Evolutionary conservation across 1,140 invertebrate species (phyloP).

Genomic region (Carposina sasakii): DNA sequence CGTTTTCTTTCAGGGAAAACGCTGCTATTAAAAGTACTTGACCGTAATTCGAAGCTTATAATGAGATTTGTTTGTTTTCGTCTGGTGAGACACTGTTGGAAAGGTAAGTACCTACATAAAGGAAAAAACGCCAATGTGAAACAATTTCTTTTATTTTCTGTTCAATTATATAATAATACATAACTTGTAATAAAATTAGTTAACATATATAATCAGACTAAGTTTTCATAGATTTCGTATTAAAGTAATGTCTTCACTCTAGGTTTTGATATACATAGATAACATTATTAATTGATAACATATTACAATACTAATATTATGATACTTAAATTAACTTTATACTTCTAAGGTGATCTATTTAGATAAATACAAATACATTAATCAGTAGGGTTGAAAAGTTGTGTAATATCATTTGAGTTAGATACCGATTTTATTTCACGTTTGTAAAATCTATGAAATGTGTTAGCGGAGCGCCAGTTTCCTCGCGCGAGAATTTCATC

Average conservation of each 20-base stretch:
- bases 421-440: neutral
- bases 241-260: neutral
- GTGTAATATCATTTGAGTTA: neutral
- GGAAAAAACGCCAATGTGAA: conserved; percentile 2
- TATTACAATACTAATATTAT: no score
- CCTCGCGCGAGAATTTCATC: conserved; percentile 2
- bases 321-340: no score
- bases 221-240: neutral
- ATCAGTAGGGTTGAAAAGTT: neutral
- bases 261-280: no score
- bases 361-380: no score
- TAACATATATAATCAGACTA: neutral
- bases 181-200: neutral
- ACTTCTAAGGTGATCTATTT: no score
- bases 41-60: conserved; percentile 1
- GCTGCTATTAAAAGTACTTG: conserved; percentile 3
- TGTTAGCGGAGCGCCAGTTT: conserved; percentile 7
- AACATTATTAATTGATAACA: no score
- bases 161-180: neutral
- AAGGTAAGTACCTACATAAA: no score
- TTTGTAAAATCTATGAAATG: conserved; percentile 4
- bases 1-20: conserved; percentile 12
- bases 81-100: neutral
- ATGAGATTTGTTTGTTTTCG: neutral
- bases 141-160: no score